Percentiles rank a stretch among this genome's conserved stretches.
phyloP scores from a whole-genome alignment of 2,113 vertebrate species.

The Cisticola juncidis region DNA sequence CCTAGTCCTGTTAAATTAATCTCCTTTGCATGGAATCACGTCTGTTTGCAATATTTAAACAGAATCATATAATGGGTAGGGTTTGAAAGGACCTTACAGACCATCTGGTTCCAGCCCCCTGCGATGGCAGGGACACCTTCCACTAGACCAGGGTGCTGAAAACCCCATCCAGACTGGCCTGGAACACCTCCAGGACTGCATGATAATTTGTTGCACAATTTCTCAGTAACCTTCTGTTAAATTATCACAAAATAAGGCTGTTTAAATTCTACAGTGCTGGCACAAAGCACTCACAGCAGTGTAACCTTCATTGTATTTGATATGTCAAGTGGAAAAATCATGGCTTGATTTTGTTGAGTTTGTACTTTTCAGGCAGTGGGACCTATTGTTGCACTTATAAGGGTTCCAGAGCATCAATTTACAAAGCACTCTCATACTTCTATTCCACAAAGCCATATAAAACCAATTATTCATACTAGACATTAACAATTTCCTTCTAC shows the following conservation, averaged over 20 bases:
- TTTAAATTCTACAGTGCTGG: neutral
- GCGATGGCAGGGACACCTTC: neutral
- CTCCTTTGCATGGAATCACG: neutral
- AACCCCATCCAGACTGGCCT: neutral
- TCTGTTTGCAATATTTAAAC: neutral
- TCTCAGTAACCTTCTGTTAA: neutral
- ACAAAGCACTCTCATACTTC: neutral
- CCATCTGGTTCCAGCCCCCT: neutral
- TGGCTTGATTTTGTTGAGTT: neutral
- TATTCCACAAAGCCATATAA: neutral
- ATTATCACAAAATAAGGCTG: neutral
- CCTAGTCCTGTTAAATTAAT: constrained; percentile 19
- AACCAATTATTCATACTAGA: neutral
- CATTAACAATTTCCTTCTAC: neutral
- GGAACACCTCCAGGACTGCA: neutral
- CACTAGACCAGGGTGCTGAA: neutral
- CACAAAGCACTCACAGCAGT: neutral
- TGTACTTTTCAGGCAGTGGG: neutral
- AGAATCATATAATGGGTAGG: neutral
- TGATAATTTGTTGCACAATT: neutral
- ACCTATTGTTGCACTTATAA: neutral
- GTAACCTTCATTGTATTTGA: neutral
- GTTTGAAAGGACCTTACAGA: neutral
- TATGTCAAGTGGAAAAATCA: constrained; percentile 43
- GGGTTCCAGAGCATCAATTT: neutral